Base-by-base conservation (phyloP, 1,140 invertebrate species). In the Drosophila navojoa region DNA sequence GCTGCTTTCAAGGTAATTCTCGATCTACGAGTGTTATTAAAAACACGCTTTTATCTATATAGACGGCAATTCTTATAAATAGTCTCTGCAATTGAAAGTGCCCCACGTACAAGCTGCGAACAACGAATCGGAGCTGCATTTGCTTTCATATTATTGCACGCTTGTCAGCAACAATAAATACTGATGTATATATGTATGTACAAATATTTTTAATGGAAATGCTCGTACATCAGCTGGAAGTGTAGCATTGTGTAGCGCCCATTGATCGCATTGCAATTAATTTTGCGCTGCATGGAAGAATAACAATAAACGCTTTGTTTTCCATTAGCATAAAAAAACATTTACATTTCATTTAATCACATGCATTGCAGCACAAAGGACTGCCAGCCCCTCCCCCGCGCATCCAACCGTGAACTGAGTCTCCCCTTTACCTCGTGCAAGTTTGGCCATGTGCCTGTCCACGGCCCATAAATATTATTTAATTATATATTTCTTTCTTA, bases 401-500 rank as follows among this genome's bases (percentile, higher is more conserved):
- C 49, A 22, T 11, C 6, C 13, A 6, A 25, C 5, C 7, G n/a
- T n/a, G n/a, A n/a, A n/a, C n/a, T n/a, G n/a, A n/a, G n/a, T 6
- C 42, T 15, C 42, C 5, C 50, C 50, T 7, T 6, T 53, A 47
- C 57, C 52, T 40, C 60, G 58, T 42, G 61, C 78, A 81, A 77
- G 66, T 67, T 75, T 86, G 81, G 63, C 82, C 82, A 89, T 86
- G 82, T 86, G 82, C 84, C 82, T 86, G 82, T 86, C 81, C 81
- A 81, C 81, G 81, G 61, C 64, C 72, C 82, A 86, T 86, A 86
- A 86, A 86, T 86, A 89, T 89, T 86, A 82, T 89, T 86, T 79
- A 86, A 86, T 86, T 89, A 87, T 87, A 81, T 81, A 81, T 81
- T 81, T 85, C 71, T 87, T 89, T 86, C 84, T 75, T 63, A 79